These are phyloP conservation scores for Gasteruption jaculator DNA, from an alignment of 2,888 invertebrate species.

Conservation along the genomic window DNA sequence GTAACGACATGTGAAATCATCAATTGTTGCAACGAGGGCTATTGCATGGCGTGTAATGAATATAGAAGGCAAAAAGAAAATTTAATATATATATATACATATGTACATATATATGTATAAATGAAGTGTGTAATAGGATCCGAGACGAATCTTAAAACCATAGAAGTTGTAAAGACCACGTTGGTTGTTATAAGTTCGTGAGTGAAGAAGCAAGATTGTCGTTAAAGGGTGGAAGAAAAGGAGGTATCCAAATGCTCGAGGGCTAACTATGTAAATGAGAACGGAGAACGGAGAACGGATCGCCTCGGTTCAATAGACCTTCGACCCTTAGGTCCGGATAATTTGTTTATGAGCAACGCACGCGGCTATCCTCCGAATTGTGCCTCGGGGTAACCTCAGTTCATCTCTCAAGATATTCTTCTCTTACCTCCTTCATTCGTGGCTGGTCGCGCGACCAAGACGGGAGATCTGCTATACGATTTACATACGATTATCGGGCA, in stretches of 20 bases:
- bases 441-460: slow-evolving; percentile 39
- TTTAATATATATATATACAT: too few species aligned
- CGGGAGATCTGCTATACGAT: slow-evolving; percentile 44
- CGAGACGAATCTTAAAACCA: too few species aligned
- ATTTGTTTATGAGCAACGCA: slow-evolving; percentile 52
- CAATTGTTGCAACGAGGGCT: too few species aligned
- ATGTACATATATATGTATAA: too few species aligned
- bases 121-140: too few species aligned
- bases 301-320: slow-evolving; percentile 51
- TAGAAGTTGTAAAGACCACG: too few species aligned
- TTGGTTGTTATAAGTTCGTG: too few species aligned
- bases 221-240: slow-evolving; percentile 13
- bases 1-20: too few species aligned
- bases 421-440: slow-evolving; percentile 14
- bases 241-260: slow-evolving; percentile 41
- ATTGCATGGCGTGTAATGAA: too few species aligned
- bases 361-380: slow-evolving; percentile 40
- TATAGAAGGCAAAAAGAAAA: too few species aligned
- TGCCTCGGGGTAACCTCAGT: slow-evolving; percentile 38
- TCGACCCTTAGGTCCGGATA: slow-evolving; percentile 52
- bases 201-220: slow-evolving; percentile 16
- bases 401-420: slow-evolving; percentile 38
- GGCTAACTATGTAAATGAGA: slow-evolving; percentile 50
- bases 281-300: slow-evolving; percentile 37
- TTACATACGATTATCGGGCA: slow-evolving; percentile 50